Conservation (phyloP, 2,888 invertebrate species). For the Acrobasis consociella region DNA sequence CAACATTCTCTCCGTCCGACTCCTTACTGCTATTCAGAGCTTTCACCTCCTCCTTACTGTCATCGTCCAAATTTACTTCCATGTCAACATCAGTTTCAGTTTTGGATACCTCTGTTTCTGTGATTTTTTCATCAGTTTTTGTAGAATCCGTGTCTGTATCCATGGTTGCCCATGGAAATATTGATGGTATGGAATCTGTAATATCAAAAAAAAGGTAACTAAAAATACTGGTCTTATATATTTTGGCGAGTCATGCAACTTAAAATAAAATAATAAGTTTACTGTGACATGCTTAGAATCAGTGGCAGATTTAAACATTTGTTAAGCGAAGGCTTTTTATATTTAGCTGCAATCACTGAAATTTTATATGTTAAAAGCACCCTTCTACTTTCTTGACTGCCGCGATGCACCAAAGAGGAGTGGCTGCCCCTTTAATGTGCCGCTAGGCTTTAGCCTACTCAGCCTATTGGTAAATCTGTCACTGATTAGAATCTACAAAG, state of each 20-base stretch:
- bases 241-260: constrained; percentile 26
- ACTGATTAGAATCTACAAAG: too few relatives aligned
- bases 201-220: constrained; percentile 28
- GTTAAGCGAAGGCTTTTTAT: too few relatives aligned
- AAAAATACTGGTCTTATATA: constrained; percentile 17
- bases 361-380: too few relatives aligned
- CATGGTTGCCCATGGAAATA: constrained; percentile 84
- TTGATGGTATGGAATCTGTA: constrained; percentile 87
- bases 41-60: constrained; percentile 32
- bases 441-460: too few relatives aligned
- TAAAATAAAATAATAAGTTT: not conserved
- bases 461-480: too few relatives aligned
- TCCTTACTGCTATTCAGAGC: constrained; percentile 47
- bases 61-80: constrained; percentile 18
- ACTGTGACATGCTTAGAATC: too few relatives aligned
- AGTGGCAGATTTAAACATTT: too few relatives aligned
- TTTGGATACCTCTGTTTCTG: constrained; percentile 28
- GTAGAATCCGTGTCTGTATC: constrained; percentile 25
- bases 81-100: constrained; percentile 38
- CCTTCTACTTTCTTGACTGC: too few relatives aligned
- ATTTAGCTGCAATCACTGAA: too few relatives aligned
- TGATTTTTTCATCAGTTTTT: constrained; percentile 40
- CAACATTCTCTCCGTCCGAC: constrained; percentile 64
- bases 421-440: too few relatives aligned
- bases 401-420: too few relatives aligned